Percentiles rank a stretch among this genome's conserved stretches.
Conservation (phyloP, 1,140 invertebrate species). For the Aphidius ervi region DNA sequence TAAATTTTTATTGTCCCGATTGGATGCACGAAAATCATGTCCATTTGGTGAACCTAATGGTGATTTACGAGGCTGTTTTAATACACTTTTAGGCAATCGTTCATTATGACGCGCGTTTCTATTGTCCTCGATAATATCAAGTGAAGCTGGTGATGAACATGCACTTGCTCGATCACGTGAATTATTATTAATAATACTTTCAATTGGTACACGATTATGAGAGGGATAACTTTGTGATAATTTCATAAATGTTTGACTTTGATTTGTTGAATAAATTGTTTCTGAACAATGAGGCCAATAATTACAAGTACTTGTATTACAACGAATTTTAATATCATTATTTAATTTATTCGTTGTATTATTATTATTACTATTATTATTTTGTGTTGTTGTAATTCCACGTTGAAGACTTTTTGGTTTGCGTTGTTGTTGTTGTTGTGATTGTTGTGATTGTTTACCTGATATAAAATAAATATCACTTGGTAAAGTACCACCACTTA, state of each 20-base stretch:
- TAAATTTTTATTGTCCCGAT: constrained; percentile 25
- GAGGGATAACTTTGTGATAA: constrained; percentile 58
- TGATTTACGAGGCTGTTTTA: constrained; percentile 37
- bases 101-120: constrained; percentile 27
- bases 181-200: constrained; percentile 26
- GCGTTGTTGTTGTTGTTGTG: constrained; percentile 28
- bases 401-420: constrained; percentile 47
- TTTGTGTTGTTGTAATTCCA: constrained; percentile 46
- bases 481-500: constrained; percentile 22
- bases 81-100: constrained; percentile 36
- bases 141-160: constrained; percentile 43
- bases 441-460: constrained; percentile 39
- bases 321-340: constrained; percentile 44
- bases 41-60: constrained; percentile 39
- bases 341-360: constrained; percentile 26
- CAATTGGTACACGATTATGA: constrained; percentile 44
- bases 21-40: constrained; percentile 28
- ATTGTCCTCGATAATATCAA: constrained; percentile 42
- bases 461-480: constrained; percentile 55
- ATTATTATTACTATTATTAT: too few relatives aligned
- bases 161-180: constrained; percentile 36
- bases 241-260: constrained; percentile 48
- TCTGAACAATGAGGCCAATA: constrained; percentile 59
- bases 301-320: constrained; percentile 55
- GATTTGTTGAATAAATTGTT: constrained; percentile 41